These are phyloP conservation scores for Eulemur mongoz DNA, from an alignment of 2,797 vertebrate species.

Conservation along the genomic window DNA sequence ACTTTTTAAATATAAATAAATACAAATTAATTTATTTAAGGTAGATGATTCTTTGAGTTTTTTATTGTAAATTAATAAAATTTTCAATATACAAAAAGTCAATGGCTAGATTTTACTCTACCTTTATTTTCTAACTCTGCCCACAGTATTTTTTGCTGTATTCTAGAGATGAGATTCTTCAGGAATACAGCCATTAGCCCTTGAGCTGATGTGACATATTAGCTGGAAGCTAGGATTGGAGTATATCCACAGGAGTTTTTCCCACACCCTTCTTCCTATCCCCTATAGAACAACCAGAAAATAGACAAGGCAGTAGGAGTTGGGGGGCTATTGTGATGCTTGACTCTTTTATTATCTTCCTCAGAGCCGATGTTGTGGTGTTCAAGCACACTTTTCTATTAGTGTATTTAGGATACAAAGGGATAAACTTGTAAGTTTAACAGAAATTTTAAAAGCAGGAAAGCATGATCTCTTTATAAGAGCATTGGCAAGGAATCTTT, in stretches of 20 bases:
- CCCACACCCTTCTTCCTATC: background rate
- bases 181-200: background rate
- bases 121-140: background rate
- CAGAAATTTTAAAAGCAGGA: background rate
- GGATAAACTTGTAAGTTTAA: background rate
- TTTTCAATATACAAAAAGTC: background rate
- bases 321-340: background rate
- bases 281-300: background rate
- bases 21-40: background rate
- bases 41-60: background rate
- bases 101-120: background rate
- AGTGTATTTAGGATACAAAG: background rate
- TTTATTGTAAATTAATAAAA: background rate
- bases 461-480: background rate
- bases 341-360: background rate
- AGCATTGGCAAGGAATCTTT: background rate
- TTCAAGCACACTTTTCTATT: background rate
- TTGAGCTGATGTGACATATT: background rate
- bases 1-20: background rate
- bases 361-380: background rate
- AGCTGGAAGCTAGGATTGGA: background rate
- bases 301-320: background rate
- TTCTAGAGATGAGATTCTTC: background rate
- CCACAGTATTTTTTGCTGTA: background rate
- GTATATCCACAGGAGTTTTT: background rate